These are phyloP conservation scores for Antheraea assamensis DNA, from an alignment of 2,888 invertebrate genomes.

Conservation along the genomic window DNA sequence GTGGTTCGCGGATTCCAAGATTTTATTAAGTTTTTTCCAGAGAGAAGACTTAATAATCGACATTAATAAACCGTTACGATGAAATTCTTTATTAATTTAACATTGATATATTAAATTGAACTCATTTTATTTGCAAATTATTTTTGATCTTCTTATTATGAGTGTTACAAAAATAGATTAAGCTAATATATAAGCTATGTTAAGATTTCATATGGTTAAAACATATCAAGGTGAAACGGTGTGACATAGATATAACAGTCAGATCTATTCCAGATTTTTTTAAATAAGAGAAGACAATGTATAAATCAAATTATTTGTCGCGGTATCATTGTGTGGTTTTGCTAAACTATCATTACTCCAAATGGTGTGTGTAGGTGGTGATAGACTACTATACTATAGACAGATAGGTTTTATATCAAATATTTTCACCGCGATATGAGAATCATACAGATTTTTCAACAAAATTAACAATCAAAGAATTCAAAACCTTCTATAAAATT, in stretches of 20 bases:
- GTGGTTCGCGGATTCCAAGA: neutral
- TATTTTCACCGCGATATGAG: neutral
- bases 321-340: neutral
- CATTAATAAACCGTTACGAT: neutral
- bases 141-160: too few relatives aligned
- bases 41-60: neutral
- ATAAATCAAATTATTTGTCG: neutral
- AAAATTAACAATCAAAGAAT: neutral
- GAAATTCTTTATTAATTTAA: neutral
- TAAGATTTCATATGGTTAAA: too few relatives aligned
- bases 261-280: too few relatives aligned
- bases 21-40: neutral
- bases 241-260: too few relatives aligned
- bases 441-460: neutral
- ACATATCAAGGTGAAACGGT: too few relatives aligned
- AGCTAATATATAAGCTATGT: too few relatives aligned
- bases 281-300: too few relatives aligned
- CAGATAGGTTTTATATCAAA: too few relatives aligned
- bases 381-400: neutral
- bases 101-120: neutral
- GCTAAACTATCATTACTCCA: neutral
- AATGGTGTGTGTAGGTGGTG: neutral
- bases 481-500: neutral
- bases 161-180: too few relatives aligned
- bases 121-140: too few relatives aligned